These are phyloP conservation scores for Isaurus tuberculatus DNA, from an alignment of 92 coral and sea anemone species.

Conservation along the genomic window DNA sequence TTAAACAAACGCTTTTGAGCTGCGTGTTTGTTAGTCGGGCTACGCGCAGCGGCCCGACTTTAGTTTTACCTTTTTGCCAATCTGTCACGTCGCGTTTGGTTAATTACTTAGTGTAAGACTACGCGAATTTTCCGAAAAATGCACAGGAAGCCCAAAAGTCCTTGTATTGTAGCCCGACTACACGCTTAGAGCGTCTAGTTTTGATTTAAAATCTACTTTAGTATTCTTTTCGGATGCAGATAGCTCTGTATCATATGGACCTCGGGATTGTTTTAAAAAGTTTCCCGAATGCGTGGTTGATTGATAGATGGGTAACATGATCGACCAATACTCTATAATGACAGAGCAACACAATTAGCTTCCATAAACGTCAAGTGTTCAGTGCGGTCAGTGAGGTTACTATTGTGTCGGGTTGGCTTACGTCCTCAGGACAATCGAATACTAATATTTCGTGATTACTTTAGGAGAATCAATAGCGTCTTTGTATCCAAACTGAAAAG, in stretches of 20 bases:
- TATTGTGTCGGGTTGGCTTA: background rate
- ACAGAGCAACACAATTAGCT: conserved; percentile 3
- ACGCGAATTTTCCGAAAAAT: no score
- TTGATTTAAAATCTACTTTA: no score
- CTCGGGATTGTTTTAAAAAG: background rate
- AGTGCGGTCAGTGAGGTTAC: background rate
- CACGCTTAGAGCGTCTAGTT: no score
- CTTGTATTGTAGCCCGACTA: no score
- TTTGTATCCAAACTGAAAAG: background rate
- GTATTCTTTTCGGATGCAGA: no score
- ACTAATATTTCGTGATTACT: conserved; percentile 1
- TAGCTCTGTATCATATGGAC: background rate
- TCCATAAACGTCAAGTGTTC: background rate
- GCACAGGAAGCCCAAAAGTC: no score
- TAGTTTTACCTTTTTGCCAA: no score
- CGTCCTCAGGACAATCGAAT: background rate
- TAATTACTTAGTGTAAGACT: no score
- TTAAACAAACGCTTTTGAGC: no score
- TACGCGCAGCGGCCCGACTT: no score
- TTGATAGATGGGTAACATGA: conserved; percentile 7
- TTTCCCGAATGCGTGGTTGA: background rate
- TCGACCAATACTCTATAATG: conserved; percentile 3
- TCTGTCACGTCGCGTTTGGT: no score
- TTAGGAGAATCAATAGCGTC: background rate
- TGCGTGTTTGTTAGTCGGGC: no score